Conservation (phyloP, 2,888 invertebrate genomes). For the Phyllotreta cruciferae region DNA sequence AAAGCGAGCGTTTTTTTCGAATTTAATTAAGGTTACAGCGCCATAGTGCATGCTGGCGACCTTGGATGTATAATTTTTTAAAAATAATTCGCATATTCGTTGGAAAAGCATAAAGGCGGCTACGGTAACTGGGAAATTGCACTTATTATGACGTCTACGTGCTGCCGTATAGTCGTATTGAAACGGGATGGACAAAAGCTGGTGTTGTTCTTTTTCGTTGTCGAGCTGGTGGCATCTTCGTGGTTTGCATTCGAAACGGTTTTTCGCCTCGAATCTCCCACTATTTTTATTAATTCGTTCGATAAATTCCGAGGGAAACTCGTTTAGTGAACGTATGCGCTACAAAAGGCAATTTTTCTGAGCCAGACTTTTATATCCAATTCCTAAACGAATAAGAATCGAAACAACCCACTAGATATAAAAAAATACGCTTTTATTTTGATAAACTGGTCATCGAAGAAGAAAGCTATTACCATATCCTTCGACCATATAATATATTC, state of each 20-base stretch:
- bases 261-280: no score
- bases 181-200: conserved; percentile 48
- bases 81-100: conserved; percentile 5
- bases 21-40: no score
- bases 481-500: conserved; percentile 19
- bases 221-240: conserved; percentile 41
- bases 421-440: conserved; percentile 8
- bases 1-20: no score
- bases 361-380: no score
- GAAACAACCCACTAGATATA: neutral
- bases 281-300: no score
- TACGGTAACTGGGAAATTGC: conserved; percentile 49
- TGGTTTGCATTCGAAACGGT: conserved; percentile 48
- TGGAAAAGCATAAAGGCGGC: conserved; percentile 44
- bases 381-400: no score
- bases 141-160: conserved; percentile 51
- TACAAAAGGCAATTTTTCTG: no score
- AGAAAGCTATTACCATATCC: conserved; percentile 1
- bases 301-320: no score
- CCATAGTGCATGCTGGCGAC: no score
- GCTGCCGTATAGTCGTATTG: conserved; percentile 45
- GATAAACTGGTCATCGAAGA: conserved; percentile 14
- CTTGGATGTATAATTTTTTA: no score
- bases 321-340: no score
- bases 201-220: conserved; percentile 29